Conservation (phyloP, 2,113 vertebrate genomes). For the Phylloscopus trochilus region DNA sequence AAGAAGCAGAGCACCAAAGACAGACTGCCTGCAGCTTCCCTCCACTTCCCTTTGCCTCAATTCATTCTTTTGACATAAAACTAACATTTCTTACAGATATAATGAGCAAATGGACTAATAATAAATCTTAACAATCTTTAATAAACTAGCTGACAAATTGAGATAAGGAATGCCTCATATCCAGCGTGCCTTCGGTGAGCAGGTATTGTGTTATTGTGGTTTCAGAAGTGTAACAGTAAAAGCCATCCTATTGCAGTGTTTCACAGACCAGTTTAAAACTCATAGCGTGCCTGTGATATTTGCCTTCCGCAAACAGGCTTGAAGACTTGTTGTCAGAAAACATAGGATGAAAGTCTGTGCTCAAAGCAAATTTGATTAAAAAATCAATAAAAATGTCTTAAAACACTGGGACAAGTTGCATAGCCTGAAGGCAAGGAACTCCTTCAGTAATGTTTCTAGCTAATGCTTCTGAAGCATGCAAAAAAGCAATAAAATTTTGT, state of each 20-base stretch:
- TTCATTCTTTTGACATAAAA: background rate
- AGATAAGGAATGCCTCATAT: background rate
- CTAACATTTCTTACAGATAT: background rate
- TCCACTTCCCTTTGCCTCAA: background rate
- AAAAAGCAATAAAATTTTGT: background rate
- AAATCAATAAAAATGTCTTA: conserved; percentile 40
- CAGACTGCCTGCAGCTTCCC: background rate
- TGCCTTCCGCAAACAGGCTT: background rate
- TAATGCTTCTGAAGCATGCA: conserved; percentile 12
- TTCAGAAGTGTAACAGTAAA: background rate
- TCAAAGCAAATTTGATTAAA: conserved; percentile 42
- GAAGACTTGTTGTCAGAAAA: background rate
- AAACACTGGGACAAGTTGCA: conserved; percentile 37
- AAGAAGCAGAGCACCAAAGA: background rate
- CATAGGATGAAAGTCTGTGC: background rate
- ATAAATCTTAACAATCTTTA: background rate
- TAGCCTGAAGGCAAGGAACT: conserved; percentile 26
- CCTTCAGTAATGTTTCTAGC: background rate
- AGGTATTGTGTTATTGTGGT: background rate
- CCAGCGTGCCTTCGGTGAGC: background rate
- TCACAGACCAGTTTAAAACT: background rate
- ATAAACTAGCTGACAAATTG: background rate
- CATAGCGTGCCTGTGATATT: background rate
- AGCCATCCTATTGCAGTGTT: background rate
- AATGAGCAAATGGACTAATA: background rate